Conservation (phyloP, 2,113 vertebrate species). For the Anser brachyrhynchus region DNA sequence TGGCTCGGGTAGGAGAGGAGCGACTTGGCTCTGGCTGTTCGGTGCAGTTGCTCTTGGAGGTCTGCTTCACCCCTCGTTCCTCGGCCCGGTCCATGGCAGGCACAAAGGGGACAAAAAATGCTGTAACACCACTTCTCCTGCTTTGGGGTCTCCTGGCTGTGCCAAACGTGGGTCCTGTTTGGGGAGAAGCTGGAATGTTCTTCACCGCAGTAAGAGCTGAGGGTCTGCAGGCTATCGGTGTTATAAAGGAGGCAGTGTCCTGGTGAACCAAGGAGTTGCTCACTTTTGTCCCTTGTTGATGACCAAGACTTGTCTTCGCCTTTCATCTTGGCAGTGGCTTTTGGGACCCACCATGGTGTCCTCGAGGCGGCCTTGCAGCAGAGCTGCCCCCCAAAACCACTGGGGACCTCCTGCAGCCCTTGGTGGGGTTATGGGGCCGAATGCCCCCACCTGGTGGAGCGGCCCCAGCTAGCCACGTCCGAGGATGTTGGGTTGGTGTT, state of each 20-base stretch:
- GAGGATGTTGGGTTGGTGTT: background rate
- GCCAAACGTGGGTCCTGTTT: fast-evolving
- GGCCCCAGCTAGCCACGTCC: background rate
- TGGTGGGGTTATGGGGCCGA: background rate
- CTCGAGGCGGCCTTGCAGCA: background rate
- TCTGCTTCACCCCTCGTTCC: background rate
- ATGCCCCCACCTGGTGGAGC: background rate
- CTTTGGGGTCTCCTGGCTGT: background rate
- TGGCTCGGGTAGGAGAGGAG: background rate
- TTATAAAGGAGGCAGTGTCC: background rate
- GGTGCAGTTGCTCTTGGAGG: background rate
- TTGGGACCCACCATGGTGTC: background rate
- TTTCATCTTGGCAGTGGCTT: background rate
- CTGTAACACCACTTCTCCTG: fast-evolving
- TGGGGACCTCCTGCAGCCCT: background rate
- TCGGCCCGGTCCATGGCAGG: background rate
- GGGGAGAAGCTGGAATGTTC: background rate
- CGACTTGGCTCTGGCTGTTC: background rate
- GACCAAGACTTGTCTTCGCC: background rate
- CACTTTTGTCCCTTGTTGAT: background rate
- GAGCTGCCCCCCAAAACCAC: background rate
- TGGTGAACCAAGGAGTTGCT: background rate
- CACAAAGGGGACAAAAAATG: background rate
- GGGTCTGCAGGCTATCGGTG: background rate
- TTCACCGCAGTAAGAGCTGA: background rate